Evolutionary conservation across 2,888 invertebrate species (phyloP).

Genomic region (Drosophila eohydei): DNA sequence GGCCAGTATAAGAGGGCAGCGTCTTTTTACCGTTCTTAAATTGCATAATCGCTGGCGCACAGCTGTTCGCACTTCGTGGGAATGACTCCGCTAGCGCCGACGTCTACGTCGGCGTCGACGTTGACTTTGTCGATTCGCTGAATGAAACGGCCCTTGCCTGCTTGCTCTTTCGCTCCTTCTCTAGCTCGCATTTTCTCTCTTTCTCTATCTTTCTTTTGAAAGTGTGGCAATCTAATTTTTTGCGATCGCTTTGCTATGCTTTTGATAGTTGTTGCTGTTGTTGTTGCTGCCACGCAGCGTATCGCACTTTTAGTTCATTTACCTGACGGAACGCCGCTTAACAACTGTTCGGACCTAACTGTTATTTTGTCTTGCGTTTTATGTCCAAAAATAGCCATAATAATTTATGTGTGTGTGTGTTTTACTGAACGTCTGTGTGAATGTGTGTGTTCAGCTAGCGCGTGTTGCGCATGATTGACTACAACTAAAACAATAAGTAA

Average conservation of each 20-base stretch:
- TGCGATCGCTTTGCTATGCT: conserved; percentile 46
- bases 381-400: conserved; percentile 44
- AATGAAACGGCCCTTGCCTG: conserved; percentile 38
- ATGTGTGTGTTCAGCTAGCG: conserved; percentile 31
- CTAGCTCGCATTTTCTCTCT: conserved; percentile 1
- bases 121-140: conserved; percentile 19
- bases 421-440: neutral
- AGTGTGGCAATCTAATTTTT: conserved; percentile 73
- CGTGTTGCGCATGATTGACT: conserved; percentile 66
- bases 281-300: conserved; percentile 54
- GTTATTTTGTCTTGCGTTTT: conserved; percentile 45
- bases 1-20: conserved; percentile 15
- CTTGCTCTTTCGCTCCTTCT: neutral
- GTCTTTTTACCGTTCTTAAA: conserved; percentile 50
- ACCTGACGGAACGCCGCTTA: conserved; percentile 51
- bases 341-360: conserved; percentile 47
- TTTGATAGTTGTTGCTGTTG: conserved; percentile 29
- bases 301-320: conserved; percentile 75
- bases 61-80: conserved; percentile 40
- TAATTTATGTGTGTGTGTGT: conserved; percentile 48
- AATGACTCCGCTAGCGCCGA: conserved; percentile 30
- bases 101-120: conserved; percentile 2
- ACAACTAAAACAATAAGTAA: conserved; percentile 20
- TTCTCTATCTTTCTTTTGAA: conserved; percentile 45
- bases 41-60: conserved; percentile 52